Evolutionary conservation across 2,113 vertebrate genomes (phyloP), one percentile per base, ranked within the genome.

Genomic region (Crotalus helleri): DNA sequence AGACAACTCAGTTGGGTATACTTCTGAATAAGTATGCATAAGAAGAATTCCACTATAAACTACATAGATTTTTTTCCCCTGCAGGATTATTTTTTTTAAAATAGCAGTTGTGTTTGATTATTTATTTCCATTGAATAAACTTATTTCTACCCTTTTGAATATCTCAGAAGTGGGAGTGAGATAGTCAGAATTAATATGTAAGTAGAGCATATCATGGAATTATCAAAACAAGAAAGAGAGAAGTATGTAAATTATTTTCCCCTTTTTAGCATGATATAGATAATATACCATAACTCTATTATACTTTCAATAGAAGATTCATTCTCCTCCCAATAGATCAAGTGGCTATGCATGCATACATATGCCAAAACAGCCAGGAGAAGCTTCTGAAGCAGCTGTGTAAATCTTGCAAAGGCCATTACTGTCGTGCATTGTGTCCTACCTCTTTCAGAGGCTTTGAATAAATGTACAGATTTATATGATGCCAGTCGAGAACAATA

Each of bases 21-120:
- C n/a, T 23, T 81, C 74, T 81, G 33, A 44, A 81, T 44, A 81
- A 81, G 44, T 81, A 81, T 81, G 74, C 74, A 44, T 81, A 21
- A 81, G 74, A 81, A 81, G 33, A 81, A 81, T 81, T 81, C 74
- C 74, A 81, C 17, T 81, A 81, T 87, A 91, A 85, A 55, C 21
- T 53, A 1, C 3, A 69, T 39, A 59, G 93, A 44, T 12, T 90
- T 46, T 81, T 5, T 39, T 61, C 93, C 93, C 13, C 44, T 88
- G 8, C 24, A 24, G 64, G 44, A 46, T n/a, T n/a, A 49, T 44
- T 58, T 64, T 87, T 81, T 54, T 13, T 86, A 55, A 3, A 0
- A n/a, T 90, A 93, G 8, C 58, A 55, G 8, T 88, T 93, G 26
- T 92, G 85, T 88, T 88, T 87, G 15, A 90, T 87, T 19, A 81